Evolutionary conservation across 64 coral and sea anemone species (phyloP).

Genomic region (Montipora cactus): DNA sequence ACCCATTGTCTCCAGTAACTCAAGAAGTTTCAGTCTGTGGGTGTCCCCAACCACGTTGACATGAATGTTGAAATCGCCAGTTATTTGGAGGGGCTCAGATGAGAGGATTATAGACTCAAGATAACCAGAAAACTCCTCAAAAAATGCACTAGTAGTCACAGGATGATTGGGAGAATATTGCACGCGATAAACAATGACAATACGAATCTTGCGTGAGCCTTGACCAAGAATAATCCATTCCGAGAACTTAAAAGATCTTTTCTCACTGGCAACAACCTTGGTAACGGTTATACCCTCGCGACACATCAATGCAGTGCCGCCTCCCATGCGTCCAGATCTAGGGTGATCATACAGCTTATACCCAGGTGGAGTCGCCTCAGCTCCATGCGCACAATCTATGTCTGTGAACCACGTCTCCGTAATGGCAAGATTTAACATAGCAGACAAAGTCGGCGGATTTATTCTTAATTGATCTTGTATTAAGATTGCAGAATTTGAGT

Average conservation of each 20-base stretch:
- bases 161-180: conserved; percentile 71
- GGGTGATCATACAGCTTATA: conserved; percentile 59
- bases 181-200: conserved; percentile 63
- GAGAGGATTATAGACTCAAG: conserved; percentile 80
- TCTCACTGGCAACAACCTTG: conserved; percentile 42
- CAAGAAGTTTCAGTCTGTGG: too few relatives aligned
- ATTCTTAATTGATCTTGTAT: conserved; percentile 69
- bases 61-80: too few relatives aligned
- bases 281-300: conserved; percentile 30
- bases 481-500: conserved; percentile 1
- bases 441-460: conserved; percentile 69
- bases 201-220: conserved; percentile 49
- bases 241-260: conserved; percentile 59
- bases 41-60: too few relatives aligned
- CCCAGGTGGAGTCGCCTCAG: not conserved
- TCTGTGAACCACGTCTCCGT: conserved; percentile 53
- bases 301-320: conserved; percentile 50
- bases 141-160: conserved; percentile 61
- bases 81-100: conserved; percentile 39
- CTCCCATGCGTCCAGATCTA: conserved; percentile 20
- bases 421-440: conserved; percentile 46
- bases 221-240: conserved; percentile 75
- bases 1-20: too few relatives aligned
- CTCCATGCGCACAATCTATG: conserved; percentile 16
- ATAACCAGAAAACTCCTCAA: conserved; percentile 74